Evolutionary conservation across 2,888 invertebrate species (phyloP).

Genomic region (Digitonthophagus gazella): DNA sequence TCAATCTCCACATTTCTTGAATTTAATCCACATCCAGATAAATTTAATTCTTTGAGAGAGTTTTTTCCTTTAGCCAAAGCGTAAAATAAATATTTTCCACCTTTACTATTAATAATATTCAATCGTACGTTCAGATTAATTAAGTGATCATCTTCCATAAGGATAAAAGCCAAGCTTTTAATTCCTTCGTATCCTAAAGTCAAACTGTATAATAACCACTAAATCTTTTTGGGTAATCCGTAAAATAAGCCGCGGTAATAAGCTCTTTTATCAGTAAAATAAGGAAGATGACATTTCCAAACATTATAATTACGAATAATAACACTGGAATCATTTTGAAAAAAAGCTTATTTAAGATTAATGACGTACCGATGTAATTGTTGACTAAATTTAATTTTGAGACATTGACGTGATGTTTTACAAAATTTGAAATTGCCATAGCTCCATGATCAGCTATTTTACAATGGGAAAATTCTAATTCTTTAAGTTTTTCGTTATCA

Average conservation of each 20-base stretch:
- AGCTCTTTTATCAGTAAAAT: background rate
- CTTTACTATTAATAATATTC: slow-evolving; percentile 38
- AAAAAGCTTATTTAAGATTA: background rate
- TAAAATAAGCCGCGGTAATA: background rate
- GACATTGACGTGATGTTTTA: slow-evolving; percentile 35
- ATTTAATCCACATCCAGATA: slow-evolving; percentile 43
- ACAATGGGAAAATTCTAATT: slow-evolving; percentile 47
- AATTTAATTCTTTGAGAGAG: slow-evolving; percentile 35
- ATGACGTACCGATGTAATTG: slow-evolving; percentile 42
- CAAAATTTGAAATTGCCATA: slow-evolving; percentile 40
- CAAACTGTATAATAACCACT: background rate
- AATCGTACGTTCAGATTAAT: slow-evolving; percentile 39
- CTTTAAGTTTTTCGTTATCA: slow-evolving; percentile 38
- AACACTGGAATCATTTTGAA: slow-evolving; percentile 1
- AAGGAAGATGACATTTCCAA: slow-evolving; percentile 3
- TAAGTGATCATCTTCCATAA: slow-evolving; percentile 36
- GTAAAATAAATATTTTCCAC: slow-evolving; percentile 36
- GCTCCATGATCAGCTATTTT: slow-evolving; percentile 42
- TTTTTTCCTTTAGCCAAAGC: slow-evolving; percentile 33
- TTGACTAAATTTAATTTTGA: slow-evolving; percentile 39
- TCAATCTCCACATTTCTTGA: slow-evolving; percentile 35
- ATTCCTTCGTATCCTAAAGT: slow-evolving; percentile 3
- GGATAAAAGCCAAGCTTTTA: slow-evolving; percentile 36
- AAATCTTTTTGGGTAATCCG: background rate
- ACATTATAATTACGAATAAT: background rate